Percentiles rank a stretch among this genome's conserved stretches.
These are phyloP conservation scores for Sturnira hondurensis DNA, from an alignment of 2,113 vertebrate genomes.

Conservation along the genomic window DNA sequence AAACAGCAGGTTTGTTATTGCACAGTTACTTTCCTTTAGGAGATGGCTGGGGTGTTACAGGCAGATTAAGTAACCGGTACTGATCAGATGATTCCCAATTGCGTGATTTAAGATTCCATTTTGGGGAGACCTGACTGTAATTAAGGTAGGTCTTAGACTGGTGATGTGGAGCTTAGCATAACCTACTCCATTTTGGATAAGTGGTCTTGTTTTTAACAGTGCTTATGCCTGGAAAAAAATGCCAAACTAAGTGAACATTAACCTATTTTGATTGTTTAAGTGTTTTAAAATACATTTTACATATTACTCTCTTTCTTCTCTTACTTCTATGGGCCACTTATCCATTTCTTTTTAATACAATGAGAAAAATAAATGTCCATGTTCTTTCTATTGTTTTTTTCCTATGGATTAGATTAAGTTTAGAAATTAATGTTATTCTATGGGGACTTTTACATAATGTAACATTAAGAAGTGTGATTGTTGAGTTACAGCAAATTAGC, in stretches of 20 bases:
- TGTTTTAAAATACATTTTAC: neutral
- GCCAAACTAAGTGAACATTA: neutral
- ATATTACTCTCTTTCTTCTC: neutral
- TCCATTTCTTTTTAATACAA: neutral
- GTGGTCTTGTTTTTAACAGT: neutral
- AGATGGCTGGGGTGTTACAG: neutral
- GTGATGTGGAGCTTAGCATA: neutral
- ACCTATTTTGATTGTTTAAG: neutral
- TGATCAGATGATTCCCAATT: neutral
- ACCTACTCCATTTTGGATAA: neutral
- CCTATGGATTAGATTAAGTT: neutral
- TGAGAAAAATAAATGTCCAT: neutral
- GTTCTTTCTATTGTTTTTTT: neutral
- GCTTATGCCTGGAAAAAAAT: neutral
- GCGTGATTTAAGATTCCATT: neutral
- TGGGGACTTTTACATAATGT: neutral
- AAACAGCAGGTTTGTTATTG: neutral
- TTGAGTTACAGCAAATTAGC: neutral
- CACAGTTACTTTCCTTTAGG: neutral
- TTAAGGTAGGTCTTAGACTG: neutral
- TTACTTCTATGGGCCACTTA: neutral
- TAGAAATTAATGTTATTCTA: neutral
- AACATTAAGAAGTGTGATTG: neutral
- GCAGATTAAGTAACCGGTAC: neutral
- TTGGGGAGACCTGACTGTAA: neutral